Evolutionary conservation across 1,140 invertebrate species (phyloP).

Genomic region (Cyrtorhinus lividipennis): DNA sequence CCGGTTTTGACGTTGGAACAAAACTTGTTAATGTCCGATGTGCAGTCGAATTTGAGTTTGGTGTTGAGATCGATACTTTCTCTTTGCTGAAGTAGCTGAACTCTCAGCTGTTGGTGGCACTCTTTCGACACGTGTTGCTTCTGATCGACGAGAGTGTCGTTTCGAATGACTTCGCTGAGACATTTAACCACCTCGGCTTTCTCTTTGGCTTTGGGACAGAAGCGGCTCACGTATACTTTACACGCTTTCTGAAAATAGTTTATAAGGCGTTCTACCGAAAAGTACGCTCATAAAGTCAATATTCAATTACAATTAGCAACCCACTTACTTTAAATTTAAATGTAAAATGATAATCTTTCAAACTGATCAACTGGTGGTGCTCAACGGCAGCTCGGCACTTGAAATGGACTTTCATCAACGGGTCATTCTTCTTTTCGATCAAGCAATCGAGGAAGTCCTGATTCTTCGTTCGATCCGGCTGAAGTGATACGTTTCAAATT

Average conservation of each 20-base stretch:
- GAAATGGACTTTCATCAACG: conserved; percentile 49
- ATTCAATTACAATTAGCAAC: too few relatives aligned
- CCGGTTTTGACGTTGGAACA: conserved; percentile 59
- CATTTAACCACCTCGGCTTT: conserved; percentile 71
- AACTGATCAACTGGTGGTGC: conserved; percentile 79
- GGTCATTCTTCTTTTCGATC: conserved; percentile 81
- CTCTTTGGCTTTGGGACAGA: conserved; percentile 48
- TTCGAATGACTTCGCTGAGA: conserved; percentile 71
- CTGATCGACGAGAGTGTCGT: conserved; percentile 67
- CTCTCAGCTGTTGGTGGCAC: conserved; percentile 74
- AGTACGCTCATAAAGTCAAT: too few relatives aligned
- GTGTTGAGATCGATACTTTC: conserved; percentile 77
- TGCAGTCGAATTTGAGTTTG: conserved; percentile 55
- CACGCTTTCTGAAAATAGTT: conserved; percentile 50
- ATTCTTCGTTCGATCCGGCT: conserved; percentile 25
- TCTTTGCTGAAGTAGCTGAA: conserved; percentile 75
- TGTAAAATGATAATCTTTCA: conserved; percentile 90
- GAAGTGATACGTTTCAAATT: too few relatives aligned
- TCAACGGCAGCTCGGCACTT: conserved; percentile 89
- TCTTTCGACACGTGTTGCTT: conserved; percentile 65
- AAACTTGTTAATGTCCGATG: conserved; percentile 55
- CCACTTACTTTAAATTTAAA: conserved; percentile 69
- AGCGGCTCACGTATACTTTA: conserved; percentile 60
- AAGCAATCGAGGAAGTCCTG: conserved; percentile 85
- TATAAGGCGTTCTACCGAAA: background rate